Conservation (phyloP, 2,888 invertebrate species). For the Crioceris asparagi region DNA sequence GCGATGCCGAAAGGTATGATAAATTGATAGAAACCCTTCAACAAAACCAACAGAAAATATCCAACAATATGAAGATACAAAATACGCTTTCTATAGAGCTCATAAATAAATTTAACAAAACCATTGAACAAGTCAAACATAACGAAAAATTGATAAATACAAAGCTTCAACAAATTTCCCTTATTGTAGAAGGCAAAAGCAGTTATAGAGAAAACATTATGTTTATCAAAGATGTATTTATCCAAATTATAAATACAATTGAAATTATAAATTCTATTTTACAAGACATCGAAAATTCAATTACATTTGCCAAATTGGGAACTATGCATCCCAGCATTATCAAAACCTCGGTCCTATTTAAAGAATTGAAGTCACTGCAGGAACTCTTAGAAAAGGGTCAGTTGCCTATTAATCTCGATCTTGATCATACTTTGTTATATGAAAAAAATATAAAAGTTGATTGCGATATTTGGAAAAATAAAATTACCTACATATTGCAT, state of each 20-base stretch:
- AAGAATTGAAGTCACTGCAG: neutral
- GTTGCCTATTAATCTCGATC: neutral
- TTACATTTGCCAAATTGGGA: neutral
- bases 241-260: neutral
- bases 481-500: too few species aligned
- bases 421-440: neutral
- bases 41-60: too few species aligned
- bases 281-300: neutral
- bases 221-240: neutral
- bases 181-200: too few species aligned
- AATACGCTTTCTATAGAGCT: too few species aligned
- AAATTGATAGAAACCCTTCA: too few species aligned
- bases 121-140: too few species aligned
- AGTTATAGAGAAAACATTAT: neutral
- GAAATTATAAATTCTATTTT: neutral
- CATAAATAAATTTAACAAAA: too few species aligned
- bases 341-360: neutral
- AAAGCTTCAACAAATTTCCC: too few species aligned
- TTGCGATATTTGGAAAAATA: neutral
- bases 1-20: too few species aligned
- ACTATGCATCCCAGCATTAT: neutral
- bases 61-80: too few species aligned
- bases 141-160: too few species aligned
- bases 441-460: neutral
- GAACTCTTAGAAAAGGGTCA: neutral